A percentile compares a stretch with the other conserved stretches of the same genome.
Conservation (phyloP, 1,140 invertebrate genomes). For the Oppia nitens region DNA sequence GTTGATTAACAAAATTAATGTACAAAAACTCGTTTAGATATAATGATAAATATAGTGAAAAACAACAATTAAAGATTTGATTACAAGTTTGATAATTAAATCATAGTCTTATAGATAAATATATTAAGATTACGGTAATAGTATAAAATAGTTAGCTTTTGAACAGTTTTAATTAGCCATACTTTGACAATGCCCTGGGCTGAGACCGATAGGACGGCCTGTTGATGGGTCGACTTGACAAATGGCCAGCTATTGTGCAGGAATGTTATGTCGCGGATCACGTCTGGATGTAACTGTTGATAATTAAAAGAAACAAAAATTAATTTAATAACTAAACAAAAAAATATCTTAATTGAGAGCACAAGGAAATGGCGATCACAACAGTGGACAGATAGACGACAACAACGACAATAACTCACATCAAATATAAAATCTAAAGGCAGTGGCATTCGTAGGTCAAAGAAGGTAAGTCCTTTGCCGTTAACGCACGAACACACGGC, state of each 20-base stretch:
- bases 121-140: no score
- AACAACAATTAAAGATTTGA: no score
- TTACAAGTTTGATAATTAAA: no score
- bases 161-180: constrained; percentile 1
- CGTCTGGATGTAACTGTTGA: constrained; percentile 30
- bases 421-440: constrained; percentile 36
- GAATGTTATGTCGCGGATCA: constrained; percentile 34
- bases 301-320: background rate
- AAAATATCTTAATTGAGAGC: background rate
- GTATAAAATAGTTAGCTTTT: background rate
- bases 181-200: constrained; percentile 33
- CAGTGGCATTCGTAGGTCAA: constrained; percentile 35
- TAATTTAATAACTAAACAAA: background rate
- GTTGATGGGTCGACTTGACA: constrained; percentile 26
- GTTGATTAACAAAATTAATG: no score
- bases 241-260: constrained; percentile 35
- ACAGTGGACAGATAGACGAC: background rate
- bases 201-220: constrained; percentile 30
- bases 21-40: no score
- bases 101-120: no score
- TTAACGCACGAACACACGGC: constrained; percentile 34
- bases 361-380: background rate
- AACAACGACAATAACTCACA: constrained; percentile 24
- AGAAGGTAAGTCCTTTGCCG: constrained; percentile 35
- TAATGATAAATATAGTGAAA: no score